Conservation (phyloP, 2,888 invertebrate genomes). For the Synanthedon vespiformis region DNA sequence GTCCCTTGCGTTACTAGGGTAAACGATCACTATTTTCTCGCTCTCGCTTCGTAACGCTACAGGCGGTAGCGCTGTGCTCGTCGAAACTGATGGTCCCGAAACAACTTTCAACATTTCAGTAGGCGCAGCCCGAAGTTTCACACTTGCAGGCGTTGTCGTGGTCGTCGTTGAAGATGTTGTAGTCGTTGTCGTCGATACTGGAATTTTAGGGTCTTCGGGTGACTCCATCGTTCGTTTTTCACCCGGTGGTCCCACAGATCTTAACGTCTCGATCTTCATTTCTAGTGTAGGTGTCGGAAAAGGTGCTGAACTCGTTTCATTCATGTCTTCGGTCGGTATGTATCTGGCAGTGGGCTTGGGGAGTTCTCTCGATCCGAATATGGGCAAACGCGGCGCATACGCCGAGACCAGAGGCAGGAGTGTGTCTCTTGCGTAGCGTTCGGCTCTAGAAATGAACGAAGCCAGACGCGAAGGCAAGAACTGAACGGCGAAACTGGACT, state of each 20-base stretch:
- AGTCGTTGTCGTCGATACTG: constrained; percentile 31
- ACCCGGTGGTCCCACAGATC: constrained; percentile 55
- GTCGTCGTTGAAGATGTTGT: constrained; percentile 27
- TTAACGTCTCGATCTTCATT: constrained; percentile 60
- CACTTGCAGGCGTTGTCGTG: constrained; percentile 22
- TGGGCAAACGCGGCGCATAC: constrained; percentile 80
- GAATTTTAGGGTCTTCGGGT: constrained; percentile 53
- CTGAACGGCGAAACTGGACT: constrained; percentile 75
- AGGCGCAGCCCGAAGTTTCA: constrained; percentile 38
- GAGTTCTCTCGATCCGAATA: constrained; percentile 61
- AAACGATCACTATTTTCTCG: constrained; percentile 62
- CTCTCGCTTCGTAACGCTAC: constrained; percentile 51
- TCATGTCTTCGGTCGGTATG: constrained; percentile 69
- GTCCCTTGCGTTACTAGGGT: constrained; percentile 62
- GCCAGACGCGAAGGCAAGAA: constrained; percentile 82
- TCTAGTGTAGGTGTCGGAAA: constrained; percentile 61
- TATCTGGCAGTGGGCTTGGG: constrained; percentile 70
- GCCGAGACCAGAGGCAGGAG: constrained; percentile 81
- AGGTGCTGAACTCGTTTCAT: constrained; percentile 42
- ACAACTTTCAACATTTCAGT: constrained; percentile 52
- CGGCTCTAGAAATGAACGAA: constrained; percentile 83
- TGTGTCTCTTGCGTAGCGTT: constrained; percentile 83
- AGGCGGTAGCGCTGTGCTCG: constrained; percentile 57
- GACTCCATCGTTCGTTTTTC: constrained; percentile 47
- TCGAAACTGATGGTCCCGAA: constrained; percentile 37